Base-by-base conservation (phyloP, 2,888 invertebrate genomes). In the Pediacus dermestoides region DNA sequence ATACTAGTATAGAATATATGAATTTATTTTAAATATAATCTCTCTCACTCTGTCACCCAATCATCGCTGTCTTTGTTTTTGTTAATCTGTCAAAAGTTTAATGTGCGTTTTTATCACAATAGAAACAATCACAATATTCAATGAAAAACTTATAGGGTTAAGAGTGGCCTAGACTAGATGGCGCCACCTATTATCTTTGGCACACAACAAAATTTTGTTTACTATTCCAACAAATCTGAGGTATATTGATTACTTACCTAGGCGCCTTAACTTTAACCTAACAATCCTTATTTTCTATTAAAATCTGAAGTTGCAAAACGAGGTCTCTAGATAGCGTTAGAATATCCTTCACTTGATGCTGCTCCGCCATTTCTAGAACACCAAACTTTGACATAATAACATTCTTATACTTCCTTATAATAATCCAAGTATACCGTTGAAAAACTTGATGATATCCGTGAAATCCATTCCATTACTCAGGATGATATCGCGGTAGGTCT, bases 361-460 rank as follows among this genome's bases (percentile, higher is more conserved):
- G 77, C 66, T 96, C 95, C 0, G 95, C 95, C 94, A 95, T 95
- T 81, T 95, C 95, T 94, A 74, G 42, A 76, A 77, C 42, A 46
- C 41, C 27, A 44, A 36, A 10, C 4, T 6, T 11, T 31, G 3
- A 31, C 4, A 9, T n/a, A 6, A 33, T 13, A 9, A 2, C 6
- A 6, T 31, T 31, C 10, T 31, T 9, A 18, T 8, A 8, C 10
- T 12, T 16, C 3, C 15, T 16, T 9, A 7, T 14, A 15, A n/a
- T 23, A 10, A 18, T 9, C 18, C 11, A 18, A 34, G 60, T 71
- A 73, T 62, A 93, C 94, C 94, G 71, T 95, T 96, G 64, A 95
- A 96, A 71, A 96, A 96, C 66, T 94, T 94, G 64, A 96, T 96
- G 64, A 95, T 92, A 67, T 96, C 95, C 0, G 95, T 95, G 67